Conservation (phyloP, 2,888 invertebrate genomes). For the Caenorhabditis sinica region DNA sequence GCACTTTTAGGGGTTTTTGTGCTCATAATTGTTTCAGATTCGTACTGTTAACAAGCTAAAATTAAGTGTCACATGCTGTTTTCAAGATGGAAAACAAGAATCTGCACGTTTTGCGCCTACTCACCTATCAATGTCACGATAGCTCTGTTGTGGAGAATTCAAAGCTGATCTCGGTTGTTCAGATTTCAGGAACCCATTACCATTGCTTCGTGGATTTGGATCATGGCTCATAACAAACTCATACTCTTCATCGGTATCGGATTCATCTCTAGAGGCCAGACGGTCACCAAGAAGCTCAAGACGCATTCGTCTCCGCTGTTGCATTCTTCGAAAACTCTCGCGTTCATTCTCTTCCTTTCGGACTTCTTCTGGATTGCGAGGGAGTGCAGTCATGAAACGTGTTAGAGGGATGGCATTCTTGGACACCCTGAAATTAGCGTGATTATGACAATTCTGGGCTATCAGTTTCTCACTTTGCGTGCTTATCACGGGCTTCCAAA, state of each 20-base stretch:
- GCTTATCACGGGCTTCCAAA: constrained; percentile 92
- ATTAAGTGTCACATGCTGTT: too few relatives aligned
- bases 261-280: constrained; percentile 33
- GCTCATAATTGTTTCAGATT: too few relatives aligned
- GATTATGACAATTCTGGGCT: not conserved
- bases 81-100: not conserved
- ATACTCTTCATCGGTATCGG: constrained; percentile 50
- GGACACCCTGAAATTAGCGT: constrained; percentile 72
- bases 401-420: constrained; percentile 83
- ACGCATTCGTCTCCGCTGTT: constrained; percentile 51
- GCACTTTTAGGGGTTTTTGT: not conserved
- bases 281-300: constrained; percentile 52
- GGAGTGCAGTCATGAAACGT: constrained; percentile 73
- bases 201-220: constrained; percentile 38
- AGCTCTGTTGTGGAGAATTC: constrained; percentile 72
- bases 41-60: too few relatives aligned
- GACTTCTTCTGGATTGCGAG: constrained; percentile 56
- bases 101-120: not conserved
- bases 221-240: constrained; percentile 57
- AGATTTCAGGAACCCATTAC: constrained; percentile 44
- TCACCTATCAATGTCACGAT: constrained; percentile 71
- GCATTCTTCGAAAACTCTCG: constrained; percentile 38
- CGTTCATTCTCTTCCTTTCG: constrained; percentile 56
- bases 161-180: constrained; percentile 64
- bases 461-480: constrained; percentile 75